Evolutionary conservation across 2,888 invertebrate genomes (phyloP).

Genomic region (Drosophila aldrichi): DNA sequence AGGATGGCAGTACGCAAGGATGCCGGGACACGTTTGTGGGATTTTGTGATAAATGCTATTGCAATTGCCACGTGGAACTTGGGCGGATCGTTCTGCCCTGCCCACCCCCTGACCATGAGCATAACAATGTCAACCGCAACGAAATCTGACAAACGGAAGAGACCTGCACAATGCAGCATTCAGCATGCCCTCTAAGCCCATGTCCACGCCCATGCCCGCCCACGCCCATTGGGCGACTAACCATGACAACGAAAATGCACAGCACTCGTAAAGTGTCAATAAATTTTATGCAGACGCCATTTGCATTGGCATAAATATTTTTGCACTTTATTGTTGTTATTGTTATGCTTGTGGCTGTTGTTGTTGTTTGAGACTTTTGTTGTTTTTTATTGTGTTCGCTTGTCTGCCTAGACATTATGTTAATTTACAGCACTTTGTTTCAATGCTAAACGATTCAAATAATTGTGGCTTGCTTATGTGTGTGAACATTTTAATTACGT

Average conservation of each 20-base stretch:
- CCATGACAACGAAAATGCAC: constrained; percentile 70
- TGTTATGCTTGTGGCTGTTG: constrained; percentile 11
- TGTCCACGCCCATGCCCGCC: not conserved
- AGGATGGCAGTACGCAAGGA: constrained; percentile 20
- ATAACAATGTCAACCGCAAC: constrained; percentile 75
- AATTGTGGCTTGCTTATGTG: constrained; percentile 1
- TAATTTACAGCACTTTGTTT: constrained; percentile 66
- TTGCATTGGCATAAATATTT: constrained; percentile 74
- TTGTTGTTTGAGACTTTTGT: not conserved
- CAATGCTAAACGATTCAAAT: constrained; percentile 27
- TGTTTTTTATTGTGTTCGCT: constrained; percentile 27
- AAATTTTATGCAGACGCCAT: constrained; percentile 81
- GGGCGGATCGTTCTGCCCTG: not conserved
- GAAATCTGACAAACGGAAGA: constrained; percentile 58
- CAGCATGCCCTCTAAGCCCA: constrained; percentile 12
- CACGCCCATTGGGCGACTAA: constrained; percentile 15
- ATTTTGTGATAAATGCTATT: constrained; percentile 34
- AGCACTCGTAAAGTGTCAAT: constrained; percentile 71
- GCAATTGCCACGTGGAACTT: constrained; percentile 1
- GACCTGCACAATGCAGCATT: constrained; percentile 47
- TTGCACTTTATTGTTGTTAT: constrained; percentile 36
- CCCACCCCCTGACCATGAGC: constrained; percentile 49
- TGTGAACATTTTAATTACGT: constrained; percentile 66
- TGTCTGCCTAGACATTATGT: constrained; percentile 60
- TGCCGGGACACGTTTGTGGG: constrained; percentile 36